Conservation (phyloP, 2,113 vertebrate genomes). For the Anhinga rufa region DNA sequence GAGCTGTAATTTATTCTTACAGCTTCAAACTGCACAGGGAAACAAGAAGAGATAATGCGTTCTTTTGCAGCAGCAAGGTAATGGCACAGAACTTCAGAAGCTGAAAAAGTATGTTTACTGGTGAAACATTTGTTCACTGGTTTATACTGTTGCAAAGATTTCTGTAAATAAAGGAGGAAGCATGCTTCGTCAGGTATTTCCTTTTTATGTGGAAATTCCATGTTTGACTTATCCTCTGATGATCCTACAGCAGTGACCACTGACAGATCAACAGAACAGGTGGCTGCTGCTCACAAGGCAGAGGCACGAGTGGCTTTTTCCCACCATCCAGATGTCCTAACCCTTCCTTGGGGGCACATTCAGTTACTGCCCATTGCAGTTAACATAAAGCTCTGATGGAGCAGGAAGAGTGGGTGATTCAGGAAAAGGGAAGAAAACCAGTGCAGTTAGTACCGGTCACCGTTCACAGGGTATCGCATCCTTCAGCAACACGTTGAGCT, state of each 20-base stretch:
- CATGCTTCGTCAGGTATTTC: fast-evolving
- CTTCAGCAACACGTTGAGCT: not conserved
- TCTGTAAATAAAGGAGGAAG: not conserved
- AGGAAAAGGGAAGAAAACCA: not conserved
- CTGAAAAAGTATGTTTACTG: not conserved
- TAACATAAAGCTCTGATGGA: not conserved
- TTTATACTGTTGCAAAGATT: not conserved
- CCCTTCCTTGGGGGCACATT: not conserved
- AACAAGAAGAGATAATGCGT: not conserved
- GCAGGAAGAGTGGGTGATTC: fast-evolving
- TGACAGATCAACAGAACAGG: not conserved
- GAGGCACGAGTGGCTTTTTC: not conserved
- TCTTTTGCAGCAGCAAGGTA: not conserved
- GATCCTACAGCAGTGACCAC: not conserved
- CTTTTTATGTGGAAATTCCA: not conserved
- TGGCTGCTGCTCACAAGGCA: not conserved
- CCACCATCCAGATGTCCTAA: too few relatives aligned
- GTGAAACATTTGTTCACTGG: not conserved
- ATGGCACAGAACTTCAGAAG: not conserved
- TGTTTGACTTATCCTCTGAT: not conserved
- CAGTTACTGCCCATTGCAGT: not conserved
- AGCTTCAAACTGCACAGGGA: not conserved
- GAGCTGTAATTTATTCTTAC: not conserved
- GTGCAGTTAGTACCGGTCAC: not conserved
- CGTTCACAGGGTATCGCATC: too few relatives aligned